Evolutionary conservation across 92 coral and sea anemone species (phyloP).

Genomic region (Heliopora coerulea): DNA sequence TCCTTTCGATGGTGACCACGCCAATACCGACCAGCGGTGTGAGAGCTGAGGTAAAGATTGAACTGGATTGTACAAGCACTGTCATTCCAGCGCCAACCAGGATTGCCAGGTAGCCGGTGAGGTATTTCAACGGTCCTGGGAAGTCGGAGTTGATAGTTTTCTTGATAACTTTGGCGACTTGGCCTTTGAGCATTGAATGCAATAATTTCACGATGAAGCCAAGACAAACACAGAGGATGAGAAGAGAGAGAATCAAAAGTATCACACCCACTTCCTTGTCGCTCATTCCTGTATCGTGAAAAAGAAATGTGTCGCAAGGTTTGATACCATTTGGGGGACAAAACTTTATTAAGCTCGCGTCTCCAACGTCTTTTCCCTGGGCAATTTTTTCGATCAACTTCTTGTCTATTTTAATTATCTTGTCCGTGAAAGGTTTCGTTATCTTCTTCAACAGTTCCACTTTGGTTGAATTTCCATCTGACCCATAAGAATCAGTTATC

Average conservation of each 20-base stretch:
- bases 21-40: constrained; percentile 97
- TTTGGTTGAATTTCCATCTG: constrained; percentile 26
- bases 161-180: constrained; percentile 66
- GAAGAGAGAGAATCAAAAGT: constrained; percentile 39
- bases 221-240: constrained; percentile 46
- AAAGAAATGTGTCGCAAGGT: constrained; percentile 27
- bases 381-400: constrained; percentile 29
- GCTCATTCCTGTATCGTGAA: constrained; percentile 51
- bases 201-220: constrained; percentile 47
- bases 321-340: constrained; percentile 12
- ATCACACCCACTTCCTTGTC: constrained; percentile 50
- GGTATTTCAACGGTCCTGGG: constrained; percentile 78
- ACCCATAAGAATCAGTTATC: constrained; percentile 24
- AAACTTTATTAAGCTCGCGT: constrained; percentile 22
- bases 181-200: constrained; percentile 53
- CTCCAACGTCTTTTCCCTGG: constrained; percentile 33
- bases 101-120: constrained; percentile 92
- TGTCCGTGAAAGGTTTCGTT: constrained; percentile 33
- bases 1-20: constrained; percentile 82
- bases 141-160: constrained; percentile 88
- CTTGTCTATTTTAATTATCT: constrained; percentile 28
- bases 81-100: constrained; percentile 95
- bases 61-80: constrained; percentile 92
- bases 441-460: constrained; percentile 30
- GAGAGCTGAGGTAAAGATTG: constrained; percentile 97